A percentile compares a stretch with the other conserved stretches of the same genome.
phyloP scores from a whole-genome alignment of 2,888 invertebrate genomes.

The Aleiodes leptofemur region DNA sequence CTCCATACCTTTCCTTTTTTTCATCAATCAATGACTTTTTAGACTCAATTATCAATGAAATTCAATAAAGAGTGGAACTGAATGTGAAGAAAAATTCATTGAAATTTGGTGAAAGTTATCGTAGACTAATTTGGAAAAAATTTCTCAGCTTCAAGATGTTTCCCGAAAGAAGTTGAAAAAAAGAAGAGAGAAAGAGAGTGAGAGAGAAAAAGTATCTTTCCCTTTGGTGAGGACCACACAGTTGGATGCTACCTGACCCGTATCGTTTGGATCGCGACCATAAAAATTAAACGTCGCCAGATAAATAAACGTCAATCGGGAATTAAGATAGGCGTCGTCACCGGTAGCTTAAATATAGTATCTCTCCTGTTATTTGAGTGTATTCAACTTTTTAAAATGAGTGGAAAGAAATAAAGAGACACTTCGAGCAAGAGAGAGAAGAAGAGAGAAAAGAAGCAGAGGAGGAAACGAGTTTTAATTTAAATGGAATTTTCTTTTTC shows the following conservation, averaged over 20 bases:
- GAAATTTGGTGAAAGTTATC: background rate
- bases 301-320: slow-evolving; percentile 74
- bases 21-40: too few species aligned
- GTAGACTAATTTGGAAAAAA: background rate
- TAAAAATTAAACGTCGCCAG: slow-evolving; percentile 74
- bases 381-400: slow-evolving; percentile 32
- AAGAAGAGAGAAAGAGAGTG: too few species aligned
- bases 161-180: slow-evolving; percentile 1
- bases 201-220: background rate
- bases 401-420: slow-evolving; percentile 1
- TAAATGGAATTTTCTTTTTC: slow-evolving; percentile 35
- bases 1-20: too few species aligned
- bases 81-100: too few species aligned
- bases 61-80: too few species aligned
- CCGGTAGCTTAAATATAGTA: slow-evolving; percentile 48
- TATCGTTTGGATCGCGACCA: slow-evolving; percentile 71
- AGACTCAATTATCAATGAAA: background rate
- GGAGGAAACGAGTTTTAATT: slow-evolving; percentile 30
- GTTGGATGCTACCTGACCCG: slow-evolving; percentile 69
- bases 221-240: slow-evolving; percentile 68
- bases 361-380: slow-evolving; percentile 32
- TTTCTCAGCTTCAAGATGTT: background rate
- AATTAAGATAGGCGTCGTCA: slow-evolving; percentile 70
- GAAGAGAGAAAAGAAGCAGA: background rate
- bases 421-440: background rate